Conservation (phyloP, 2,797 vertebrate species). For the Ateles fusciceps region DNA sequence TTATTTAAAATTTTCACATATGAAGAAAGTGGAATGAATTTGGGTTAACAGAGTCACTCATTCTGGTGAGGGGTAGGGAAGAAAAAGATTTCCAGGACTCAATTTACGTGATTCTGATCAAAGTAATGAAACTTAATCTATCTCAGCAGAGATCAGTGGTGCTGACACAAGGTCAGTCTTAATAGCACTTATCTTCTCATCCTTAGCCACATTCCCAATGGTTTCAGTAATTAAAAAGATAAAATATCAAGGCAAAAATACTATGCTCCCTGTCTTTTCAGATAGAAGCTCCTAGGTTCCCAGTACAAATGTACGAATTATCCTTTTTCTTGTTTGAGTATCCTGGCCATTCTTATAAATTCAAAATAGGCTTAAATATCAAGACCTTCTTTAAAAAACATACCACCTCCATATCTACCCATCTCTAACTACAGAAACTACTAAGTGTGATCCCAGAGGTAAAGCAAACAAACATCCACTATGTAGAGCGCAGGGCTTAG, state of each 20-base stretch:
- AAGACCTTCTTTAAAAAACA: conserved; percentile 27
- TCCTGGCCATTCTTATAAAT: conserved; percentile 33
- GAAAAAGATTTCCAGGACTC: conserved; percentile 56
- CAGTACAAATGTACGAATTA: conserved; percentile 2
- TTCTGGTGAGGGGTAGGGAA: conserved; percentile 6
- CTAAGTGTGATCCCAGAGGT: not conserved
- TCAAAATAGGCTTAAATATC: conserved; percentile 33
- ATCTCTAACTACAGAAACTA: not conserved
- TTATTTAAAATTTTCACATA: conserved; percentile 61
- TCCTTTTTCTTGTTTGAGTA: conserved; percentile 39
- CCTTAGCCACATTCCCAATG: conserved; percentile 29
- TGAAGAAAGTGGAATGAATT: conserved; percentile 53
- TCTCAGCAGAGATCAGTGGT: not conserved
- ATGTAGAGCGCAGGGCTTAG: not conserved
- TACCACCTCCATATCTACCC: not conserved
- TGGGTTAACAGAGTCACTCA: conserved; percentile 63
- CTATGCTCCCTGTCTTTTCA: not conserved
- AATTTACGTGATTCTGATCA: conserved; percentile 28
- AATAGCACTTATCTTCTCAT: conserved; percentile 37
- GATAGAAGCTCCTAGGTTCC: not conserved
- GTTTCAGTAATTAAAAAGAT: conserved; percentile 52
- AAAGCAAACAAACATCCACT: not conserved
- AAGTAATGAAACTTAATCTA: conserved; percentile 32
- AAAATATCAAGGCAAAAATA: conserved; percentile 55
- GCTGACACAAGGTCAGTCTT: not conserved